phyloP scores from a whole-genome alignment of 1,140 invertebrate genomes.

The Lepidurus arcticus region DNA sequence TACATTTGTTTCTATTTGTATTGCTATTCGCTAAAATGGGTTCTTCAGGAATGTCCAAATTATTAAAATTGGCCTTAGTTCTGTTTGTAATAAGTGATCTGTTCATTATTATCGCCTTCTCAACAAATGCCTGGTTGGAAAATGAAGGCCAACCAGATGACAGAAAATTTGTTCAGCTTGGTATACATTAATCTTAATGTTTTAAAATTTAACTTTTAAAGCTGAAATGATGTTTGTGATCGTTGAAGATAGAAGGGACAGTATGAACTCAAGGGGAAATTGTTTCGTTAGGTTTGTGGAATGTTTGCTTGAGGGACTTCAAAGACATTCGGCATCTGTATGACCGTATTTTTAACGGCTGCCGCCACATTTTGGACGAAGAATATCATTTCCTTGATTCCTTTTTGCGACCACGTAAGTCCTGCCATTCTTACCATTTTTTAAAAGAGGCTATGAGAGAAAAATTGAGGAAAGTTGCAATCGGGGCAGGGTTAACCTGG shows the following conservation, averaged over 20 bases:
- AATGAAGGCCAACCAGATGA: conserved; percentile 29
- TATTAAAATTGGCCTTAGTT: conserved; percentile 28
- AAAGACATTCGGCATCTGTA: conserved; percentile 71
- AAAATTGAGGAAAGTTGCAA: not conserved
- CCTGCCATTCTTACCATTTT: not conserved
- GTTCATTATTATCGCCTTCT: conserved; percentile 34
- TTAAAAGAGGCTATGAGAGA: not conserved
- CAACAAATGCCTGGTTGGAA: conserved; percentile 33
- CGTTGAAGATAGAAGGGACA: not conserved
- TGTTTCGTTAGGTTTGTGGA: conserved; percentile 73
- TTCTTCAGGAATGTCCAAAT: conserved; percentile 22
- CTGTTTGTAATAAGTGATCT: conserved; percentile 20
- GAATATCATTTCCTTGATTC: conserved; percentile 70
- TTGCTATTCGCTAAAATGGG: not conserved
- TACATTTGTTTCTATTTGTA: not conserved
- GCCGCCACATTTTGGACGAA: conserved; percentile 90
- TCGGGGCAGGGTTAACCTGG: not conserved
- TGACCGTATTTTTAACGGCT: conserved; percentile 69
- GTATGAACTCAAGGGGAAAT: not conserved
- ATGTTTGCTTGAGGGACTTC: conserved; percentile 81
- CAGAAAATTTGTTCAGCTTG: conserved; percentile 31
- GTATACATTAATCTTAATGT: conserved; percentile 22
- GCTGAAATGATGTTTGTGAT: not conserved
- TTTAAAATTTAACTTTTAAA: not conserved
- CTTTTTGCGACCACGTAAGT: conserved; percentile 42